A percentile compares a stretch with the other conserved stretches of the same genome.
Evolutionary conservation across 2,797 vertebrate species (phyloP).

Genomic region (Hippopotamyrus pictus): DNA sequence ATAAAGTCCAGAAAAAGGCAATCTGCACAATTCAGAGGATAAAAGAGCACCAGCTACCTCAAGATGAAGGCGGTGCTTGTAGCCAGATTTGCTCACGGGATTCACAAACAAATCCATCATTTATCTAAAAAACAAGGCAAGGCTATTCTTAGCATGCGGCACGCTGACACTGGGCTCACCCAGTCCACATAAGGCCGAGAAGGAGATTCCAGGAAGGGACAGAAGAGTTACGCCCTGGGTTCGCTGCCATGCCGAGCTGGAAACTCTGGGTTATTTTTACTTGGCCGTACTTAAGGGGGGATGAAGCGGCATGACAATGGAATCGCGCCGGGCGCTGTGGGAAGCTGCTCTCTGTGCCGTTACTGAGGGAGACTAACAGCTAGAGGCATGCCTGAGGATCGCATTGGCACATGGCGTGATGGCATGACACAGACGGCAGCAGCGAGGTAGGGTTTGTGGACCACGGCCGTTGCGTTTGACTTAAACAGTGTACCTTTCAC

Average conservation of each 20-base stretch:
- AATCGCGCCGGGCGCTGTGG: not conserved
- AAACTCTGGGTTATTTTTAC: slow-evolving; percentile 13
- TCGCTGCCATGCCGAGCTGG: not conserved
- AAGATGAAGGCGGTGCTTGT: not conserved
- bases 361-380: not conserved
- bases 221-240: not conserved
- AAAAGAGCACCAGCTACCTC: not conserved
- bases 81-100: not conserved
- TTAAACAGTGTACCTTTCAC: not conserved
- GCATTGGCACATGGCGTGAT: not conserved
- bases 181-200: not conserved
- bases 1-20: not conserved
- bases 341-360: not conserved
- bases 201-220: not conserved
- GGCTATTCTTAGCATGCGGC: not conserved
- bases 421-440: not conserved
- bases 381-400: not conserved
- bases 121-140: not conserved
- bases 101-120: not conserved
- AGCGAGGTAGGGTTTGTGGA: not conserved
- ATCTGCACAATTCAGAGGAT: not conserved
- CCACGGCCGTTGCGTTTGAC: not conserved
- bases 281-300: not conserved
- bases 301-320: not conserved
- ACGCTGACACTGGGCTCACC: not conserved